phyloP scores from a whole-genome alignment of 1,140 invertebrate genomes.

The Leucophenga varia region DNA sequence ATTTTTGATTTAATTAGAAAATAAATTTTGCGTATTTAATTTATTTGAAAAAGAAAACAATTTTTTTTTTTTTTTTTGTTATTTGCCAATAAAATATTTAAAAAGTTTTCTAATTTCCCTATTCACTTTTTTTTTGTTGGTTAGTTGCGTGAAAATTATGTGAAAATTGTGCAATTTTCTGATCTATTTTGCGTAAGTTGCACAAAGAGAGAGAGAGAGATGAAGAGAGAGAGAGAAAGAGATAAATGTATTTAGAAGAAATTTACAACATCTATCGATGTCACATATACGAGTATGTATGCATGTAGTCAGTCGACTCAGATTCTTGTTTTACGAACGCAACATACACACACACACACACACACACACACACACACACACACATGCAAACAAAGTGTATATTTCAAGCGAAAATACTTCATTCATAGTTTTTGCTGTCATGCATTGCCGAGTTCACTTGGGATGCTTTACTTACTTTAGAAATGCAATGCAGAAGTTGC shows the following conservation, averaged over 20 bases:
- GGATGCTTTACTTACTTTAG: too few species aligned
- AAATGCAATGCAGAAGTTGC: too few species aligned
- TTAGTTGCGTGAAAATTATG: too few species aligned
- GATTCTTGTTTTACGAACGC: background rate
- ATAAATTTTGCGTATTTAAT: slow-evolving; percentile 15
- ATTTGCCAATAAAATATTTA: too few species aligned
- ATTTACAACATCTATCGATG: slow-evolving; percentile 3
- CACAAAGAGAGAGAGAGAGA: too few species aligned
- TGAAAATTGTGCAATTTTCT: slow-evolving; percentile 40
- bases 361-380: background rate
- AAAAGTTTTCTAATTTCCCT: too few species aligned
- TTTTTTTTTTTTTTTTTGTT: slow-evolving; percentile 45
- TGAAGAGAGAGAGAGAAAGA: too few species aligned
- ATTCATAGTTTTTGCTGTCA: too few species aligned
- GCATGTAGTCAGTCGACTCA: background rate
- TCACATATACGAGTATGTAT: slow-evolving; percentile 10
- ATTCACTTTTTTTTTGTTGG: too few species aligned
- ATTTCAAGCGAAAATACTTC: background rate
- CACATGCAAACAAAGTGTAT: slow-evolving; percentile 8
- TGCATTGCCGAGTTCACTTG: too few species aligned
- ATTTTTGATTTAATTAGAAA: slow-evolving; percentile 23
- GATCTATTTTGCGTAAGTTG: slow-evolving; percentile 22
- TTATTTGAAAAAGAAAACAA: slow-evolving; percentile 30
- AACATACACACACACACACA: slow-evolving; percentile 9
- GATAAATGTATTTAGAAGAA: slow-evolving; percentile 12